Base-by-base conservation (phyloP, 1,140 invertebrate genomes). In the Rhopalosiphum maidis region DNA sequence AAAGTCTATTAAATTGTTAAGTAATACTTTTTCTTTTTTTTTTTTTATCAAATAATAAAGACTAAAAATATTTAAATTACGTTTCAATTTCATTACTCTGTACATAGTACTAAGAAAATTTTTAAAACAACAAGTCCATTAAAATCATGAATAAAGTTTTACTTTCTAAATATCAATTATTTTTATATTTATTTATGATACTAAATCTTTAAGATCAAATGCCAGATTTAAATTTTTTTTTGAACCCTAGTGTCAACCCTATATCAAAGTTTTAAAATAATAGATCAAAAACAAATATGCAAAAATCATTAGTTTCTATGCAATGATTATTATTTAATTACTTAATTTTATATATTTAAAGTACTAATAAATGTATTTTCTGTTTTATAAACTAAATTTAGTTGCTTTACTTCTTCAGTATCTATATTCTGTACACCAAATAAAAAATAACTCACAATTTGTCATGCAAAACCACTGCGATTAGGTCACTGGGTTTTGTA, bases 1-100 rank as follows among this genome's bases (percentile, higher is more conserved):
- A 87, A 46, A 87, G 18, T 48, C 15, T 46, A 87, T 30, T 87
- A 30, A 87, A 87, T 46, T 46, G 25, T 48, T 87, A 21, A 87
- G 21, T 48, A 48, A 86, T 48, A 46, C 23, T 15, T 46, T 35
- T n/a, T 35, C 51, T 48, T 35, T 23, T 46, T 46, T 46, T 35
- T n/a, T 35, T 88, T 48, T 51, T 23, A 88, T 88, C 18, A 88
- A 88, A 51, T 88, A 86, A 86, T 46, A 85, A 43, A 85, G 25
- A 4, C 15, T 41, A 41, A 41, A 35, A 41, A 83, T 30, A n/a
- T 18, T 83, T 25, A 41, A 41, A 41, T 83, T 83, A 41, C 11
- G 23, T 85, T 85, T 85, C 43, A 41, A 83, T 37, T 23, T 22
- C 23, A 83, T 83, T 41, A 6, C 43, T 86, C 8, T 48, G 3